These are phyloP conservation scores for Habropoda laboriosa DNA, from an alignment of 1,140 invertebrate species.

Conservation along the genomic window DNA sequence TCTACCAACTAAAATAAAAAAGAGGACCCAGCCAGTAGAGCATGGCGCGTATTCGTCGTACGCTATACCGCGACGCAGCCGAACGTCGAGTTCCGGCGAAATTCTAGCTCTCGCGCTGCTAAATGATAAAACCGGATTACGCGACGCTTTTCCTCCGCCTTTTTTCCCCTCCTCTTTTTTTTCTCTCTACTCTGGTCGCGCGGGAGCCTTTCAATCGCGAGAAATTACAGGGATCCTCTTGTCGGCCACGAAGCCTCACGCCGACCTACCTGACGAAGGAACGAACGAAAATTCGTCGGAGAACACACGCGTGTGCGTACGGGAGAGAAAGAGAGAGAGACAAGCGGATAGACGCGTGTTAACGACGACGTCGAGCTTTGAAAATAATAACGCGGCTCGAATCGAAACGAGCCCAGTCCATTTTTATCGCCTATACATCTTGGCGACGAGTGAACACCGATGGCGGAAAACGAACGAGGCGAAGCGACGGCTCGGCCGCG, in stretches of 20 bases:
- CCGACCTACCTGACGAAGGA: neutral
- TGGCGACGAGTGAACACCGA: constrained; percentile 30
- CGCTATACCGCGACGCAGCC: constrained; percentile 22
- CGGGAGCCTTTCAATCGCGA: constrained; percentile 44
- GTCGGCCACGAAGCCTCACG: constrained; percentile 15
- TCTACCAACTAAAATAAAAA: neutral
- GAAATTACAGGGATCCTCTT: constrained; percentile 34
- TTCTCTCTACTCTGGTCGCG: neutral
- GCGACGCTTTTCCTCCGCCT: constrained; percentile 8
- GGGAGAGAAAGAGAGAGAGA: too few relatives aligned
- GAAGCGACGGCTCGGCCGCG: constrained; percentile 48
- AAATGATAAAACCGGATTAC: constrained; percentile 59
- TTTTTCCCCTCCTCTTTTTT: constrained; percentile 13
- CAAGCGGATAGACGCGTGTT: neutral
- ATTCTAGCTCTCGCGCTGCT: constrained; percentile 26
- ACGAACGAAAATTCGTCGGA: neutral
- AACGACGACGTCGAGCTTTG: constrained; percentile 17
- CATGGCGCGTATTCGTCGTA: constrained; percentile 15
- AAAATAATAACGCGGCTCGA: constrained; percentile 63
- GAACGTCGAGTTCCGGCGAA: constrained; percentile 41
- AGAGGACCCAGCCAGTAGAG: neutral
- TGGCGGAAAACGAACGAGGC: constrained; percentile 22
- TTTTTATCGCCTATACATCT: constrained; percentile 72
- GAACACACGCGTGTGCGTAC: too few relatives aligned
- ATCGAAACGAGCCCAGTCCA: constrained; percentile 60